Percentiles rank a stretch among this genome's conserved stretches.
These are phyloP conservation scores for Lepidocolaptes lacrymiger DNA, from an alignment of 2,797 vertebrate genomes.

Conservation along the genomic window DNA sequence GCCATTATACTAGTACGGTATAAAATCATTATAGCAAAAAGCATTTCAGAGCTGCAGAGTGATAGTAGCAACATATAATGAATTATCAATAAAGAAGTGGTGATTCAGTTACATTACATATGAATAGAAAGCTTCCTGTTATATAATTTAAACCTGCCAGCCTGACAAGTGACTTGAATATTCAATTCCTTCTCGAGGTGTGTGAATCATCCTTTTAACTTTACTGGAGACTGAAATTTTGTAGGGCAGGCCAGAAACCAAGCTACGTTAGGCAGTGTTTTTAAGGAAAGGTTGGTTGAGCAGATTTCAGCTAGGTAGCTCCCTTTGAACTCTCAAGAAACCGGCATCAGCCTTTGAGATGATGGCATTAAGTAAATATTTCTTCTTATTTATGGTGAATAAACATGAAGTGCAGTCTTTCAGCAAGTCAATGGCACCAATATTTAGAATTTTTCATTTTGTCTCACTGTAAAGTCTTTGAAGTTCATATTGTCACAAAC, in stretches of 20 bases:
- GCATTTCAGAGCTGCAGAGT: slow-evolving; percentile 71
- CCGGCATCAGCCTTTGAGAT: neutral
- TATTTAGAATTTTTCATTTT: neutral
- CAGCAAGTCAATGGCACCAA: neutral
- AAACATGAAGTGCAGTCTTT: neutral
- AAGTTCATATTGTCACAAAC: neutral
- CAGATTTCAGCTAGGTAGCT: neutral
- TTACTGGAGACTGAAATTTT: neutral
- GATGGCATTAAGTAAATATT: neutral
- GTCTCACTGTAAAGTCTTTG: neutral
- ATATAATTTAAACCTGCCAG: slow-evolving; percentile 73
- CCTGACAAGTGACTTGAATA: slow-evolving; percentile 71
- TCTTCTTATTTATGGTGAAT: neutral
- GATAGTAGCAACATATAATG: slow-evolving; percentile 76
- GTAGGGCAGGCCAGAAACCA: neutral
- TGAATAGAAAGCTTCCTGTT: slow-evolving; percentile 80
- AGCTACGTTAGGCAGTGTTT: neutral
- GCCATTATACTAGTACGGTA: slow-evolving; percentile 76
- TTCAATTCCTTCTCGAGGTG: slow-evolving; percentile 58
- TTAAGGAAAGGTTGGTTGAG: neutral
- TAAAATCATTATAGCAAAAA: slow-evolving; percentile 81
- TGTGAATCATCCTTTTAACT: slow-evolving; percentile 56
- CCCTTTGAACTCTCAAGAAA: neutral
- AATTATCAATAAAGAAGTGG: slow-evolving; percentile 81
- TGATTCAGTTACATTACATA: slow-evolving; percentile 75